Evolutionary conservation across 2,888 invertebrate genomes (phyloP), one percentile per base, ranked within the genome.

Genomic region (Spisula solida): DNA sequence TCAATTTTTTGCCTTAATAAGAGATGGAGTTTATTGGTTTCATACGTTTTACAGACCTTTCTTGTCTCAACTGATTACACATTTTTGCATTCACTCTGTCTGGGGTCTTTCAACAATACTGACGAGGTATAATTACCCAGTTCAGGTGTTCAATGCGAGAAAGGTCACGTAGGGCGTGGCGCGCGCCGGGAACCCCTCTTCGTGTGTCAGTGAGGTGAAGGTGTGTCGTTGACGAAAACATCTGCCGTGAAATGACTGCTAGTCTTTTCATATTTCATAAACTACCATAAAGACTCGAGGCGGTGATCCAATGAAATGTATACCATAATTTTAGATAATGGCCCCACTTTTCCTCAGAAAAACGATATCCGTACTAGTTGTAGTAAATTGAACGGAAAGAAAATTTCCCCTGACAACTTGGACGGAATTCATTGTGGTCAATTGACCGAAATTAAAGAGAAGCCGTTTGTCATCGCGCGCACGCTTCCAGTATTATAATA

Each of bases 111-210:
- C 70, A 83, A 60, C 89, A 60, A 83, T 79, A 83, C 85, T 92
- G 92, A 90, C 92, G 90, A 87, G 87, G 79, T 89, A 75, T 92
- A 92, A 92, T 92, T 90, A 92, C 82, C 41, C 78, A 47, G 87
- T 85, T 92, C 92, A 89, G 90, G 90, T 90, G 90, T 82, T 81
- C 80, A 60, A 75, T 91, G 79, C 85, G 82, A 80, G 80, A 85
- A 79, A 75, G 87, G 86, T 88, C 83, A 82, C 86, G 86, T 87
- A 83, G 87, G 89, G 92, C 92, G 90, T 82, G 88, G 87, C 85
- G 81, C 84, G 79, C 86, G 47, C 81, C 85, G 66, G 85, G 90
- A 78, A 29, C 56, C 79, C 87, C 31, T 81, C 85, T 82, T 87
- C 47, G 78, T 47, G 87, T 90, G 87, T 85, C 90, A 87, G 34